Evolutionary conservation across 1,140 invertebrate species (phyloP).

Genomic region (Schlechtendalia chinensis): DNA sequence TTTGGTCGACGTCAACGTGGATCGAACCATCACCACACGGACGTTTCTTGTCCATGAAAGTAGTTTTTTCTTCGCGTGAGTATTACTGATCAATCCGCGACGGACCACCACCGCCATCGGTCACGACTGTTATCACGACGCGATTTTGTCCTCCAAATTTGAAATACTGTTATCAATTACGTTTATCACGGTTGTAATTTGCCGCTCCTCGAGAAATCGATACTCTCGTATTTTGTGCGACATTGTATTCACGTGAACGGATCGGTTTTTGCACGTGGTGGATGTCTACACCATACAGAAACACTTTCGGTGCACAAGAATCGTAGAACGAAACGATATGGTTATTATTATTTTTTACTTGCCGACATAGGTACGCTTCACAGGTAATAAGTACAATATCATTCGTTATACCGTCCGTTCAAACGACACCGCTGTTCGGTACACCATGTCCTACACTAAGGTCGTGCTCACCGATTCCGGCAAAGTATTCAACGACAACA

Average conservation of each 20-base stretch:
- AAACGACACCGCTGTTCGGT: neutral
- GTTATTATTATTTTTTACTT: neutral
- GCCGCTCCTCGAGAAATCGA: too few species aligned
- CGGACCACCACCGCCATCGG: neutral
- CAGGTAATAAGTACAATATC: too few species aligned
- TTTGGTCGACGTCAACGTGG: too few species aligned
- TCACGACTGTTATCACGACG: neutral
- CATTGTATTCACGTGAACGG: neutral
- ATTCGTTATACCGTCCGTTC: neutral
- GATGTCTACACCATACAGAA: too few species aligned
- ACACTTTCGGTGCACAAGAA: neutral
- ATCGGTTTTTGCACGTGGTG: neutral
- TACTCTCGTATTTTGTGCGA: neutral
- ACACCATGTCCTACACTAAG: neutral
- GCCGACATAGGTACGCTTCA: too few species aligned
- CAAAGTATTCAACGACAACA: constrained; percentile 60
- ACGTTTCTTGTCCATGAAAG: constrained; percentile 1
- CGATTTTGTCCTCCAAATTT: constrained; percentile 20
- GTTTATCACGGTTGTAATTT: too few species aligned
- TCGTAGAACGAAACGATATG: too few species aligned
- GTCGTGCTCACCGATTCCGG: neutral
- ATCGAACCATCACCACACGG: too few species aligned
- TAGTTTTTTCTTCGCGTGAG: neutral
- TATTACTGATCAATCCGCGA: too few species aligned
- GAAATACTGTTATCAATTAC: neutral